These are phyloP conservation scores for Channa argus DNA, from an alignment of 2,113 vertebrate genomes.

Conservation along the genomic window DNA sequence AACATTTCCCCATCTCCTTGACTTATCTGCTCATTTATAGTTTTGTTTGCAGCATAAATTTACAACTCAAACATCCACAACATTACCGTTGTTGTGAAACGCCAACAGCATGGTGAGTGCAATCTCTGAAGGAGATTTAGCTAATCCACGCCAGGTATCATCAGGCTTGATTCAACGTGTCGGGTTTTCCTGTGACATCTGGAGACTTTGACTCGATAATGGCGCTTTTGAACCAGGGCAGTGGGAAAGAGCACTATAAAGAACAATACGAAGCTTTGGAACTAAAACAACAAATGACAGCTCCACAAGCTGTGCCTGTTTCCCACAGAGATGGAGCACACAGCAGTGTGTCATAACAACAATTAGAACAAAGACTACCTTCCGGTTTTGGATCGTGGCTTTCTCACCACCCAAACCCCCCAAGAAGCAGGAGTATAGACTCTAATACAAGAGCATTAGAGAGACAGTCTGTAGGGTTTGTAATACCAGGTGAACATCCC, in stretches of 20 bases:
- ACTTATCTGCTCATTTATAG: too few species aligned
- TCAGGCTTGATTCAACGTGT: slow-evolving; percentile 52
- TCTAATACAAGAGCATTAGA: slow-evolving; percentile 24
- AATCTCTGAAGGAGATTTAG: slow-evolving; percentile 18
- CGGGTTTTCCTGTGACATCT: slow-evolving; percentile 41
- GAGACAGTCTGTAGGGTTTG: slow-evolving; percentile 55
- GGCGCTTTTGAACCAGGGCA: slow-evolving; percentile 17
- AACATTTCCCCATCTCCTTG: too few species aligned
- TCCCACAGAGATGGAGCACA: slow-evolving; percentile 49
- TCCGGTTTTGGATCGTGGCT: slow-evolving; percentile 56
- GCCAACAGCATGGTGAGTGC: background rate
- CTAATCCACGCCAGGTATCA: slow-evolving; percentile 48
- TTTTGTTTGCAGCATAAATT: too few species aligned
- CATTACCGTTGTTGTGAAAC: too few species aligned
- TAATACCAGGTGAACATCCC: slow-evolving; percentile 28
- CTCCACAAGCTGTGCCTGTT: slow-evolving; percentile 30
- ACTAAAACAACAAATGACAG: slow-evolving; percentile 39
- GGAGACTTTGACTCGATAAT: slow-evolving; percentile 33
- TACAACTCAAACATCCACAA: too few species aligned
- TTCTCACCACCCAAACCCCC: slow-evolving; percentile 40
- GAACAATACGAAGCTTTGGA: slow-evolving; percentile 34
- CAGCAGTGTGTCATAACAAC: slow-evolving; percentile 61
- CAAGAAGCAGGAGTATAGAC: slow-evolving; percentile 39
- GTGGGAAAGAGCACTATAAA: slow-evolving; percentile 24
- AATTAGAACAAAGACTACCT: slow-evolving; percentile 65